Evolutionary conservation across 2,797 vertebrate species (phyloP).

Genomic region (Rhinichthys osculus): DNA sequence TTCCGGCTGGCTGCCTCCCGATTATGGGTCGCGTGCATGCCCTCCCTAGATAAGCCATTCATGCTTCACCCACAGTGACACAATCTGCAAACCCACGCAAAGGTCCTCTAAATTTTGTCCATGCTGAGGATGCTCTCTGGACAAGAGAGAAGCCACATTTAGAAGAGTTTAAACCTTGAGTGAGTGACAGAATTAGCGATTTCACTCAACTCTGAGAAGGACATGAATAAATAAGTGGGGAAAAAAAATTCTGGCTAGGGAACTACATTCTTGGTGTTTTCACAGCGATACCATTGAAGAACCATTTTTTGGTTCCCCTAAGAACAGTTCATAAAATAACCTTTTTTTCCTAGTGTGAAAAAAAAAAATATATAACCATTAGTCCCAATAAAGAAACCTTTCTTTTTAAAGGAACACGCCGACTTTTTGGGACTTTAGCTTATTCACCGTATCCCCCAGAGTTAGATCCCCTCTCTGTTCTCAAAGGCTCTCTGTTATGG

Average conservation of each 20-base stretch:
- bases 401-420: neutral
- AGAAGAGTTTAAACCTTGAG: neutral
- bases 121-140: slow-evolving; percentile 5
- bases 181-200: neutral
- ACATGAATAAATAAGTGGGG: neutral
- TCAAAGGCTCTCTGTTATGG: too few relatives aligned
- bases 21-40: slow-evolving; percentile 57
- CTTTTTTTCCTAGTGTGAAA: neutral
- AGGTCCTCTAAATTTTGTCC: slow-evolving; percentile 17
- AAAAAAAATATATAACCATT: neutral
- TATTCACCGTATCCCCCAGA: too few relatives aligned
- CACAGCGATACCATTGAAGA: neutral
- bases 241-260: neutral
- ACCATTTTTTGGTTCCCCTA: too few relatives aligned
- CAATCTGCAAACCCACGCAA: slow-evolving; percentile 37
- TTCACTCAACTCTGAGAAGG: neutral
- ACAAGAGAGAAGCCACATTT: slow-evolving; percentile 3
- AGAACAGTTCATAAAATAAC: too few relatives aligned
- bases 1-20: slow-evolving; percentile 49
- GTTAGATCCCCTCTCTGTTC: too few relatives aligned
- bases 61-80: slow-evolving; percentile 43
- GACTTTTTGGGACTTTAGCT: too few relatives aligned
- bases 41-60: slow-evolving; percentile 47
- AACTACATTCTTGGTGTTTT: neutral
- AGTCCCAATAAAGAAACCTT: neutral